These are phyloP conservation scores for Slavum lentiscoides DNA, from an alignment of 2,888 invertebrate genomes.

Conservation along the genomic window DNA sequence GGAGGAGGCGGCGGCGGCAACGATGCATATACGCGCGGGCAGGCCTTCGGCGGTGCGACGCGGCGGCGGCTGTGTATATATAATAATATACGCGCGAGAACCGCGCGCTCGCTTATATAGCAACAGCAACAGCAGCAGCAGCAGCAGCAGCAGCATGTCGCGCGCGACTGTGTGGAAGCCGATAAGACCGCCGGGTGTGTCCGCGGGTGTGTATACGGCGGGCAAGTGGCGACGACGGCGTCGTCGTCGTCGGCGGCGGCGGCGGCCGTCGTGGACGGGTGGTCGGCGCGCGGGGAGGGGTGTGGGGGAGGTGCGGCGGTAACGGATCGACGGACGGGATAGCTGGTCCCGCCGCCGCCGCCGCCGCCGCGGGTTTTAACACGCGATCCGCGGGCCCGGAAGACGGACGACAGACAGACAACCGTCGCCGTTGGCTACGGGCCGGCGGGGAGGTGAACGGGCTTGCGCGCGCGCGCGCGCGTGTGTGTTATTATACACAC, in stretches of 20 bases:
- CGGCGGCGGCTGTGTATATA: not conserved
- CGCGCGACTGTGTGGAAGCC: constrained; percentile 47
- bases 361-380: constrained; percentile 39
- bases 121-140: constrained; percentile 6
- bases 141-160: constrained; percentile 34
- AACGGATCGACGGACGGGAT: constrained; percentile 20
- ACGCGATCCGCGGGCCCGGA: constrained; percentile 53
- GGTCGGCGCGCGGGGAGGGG: not conserved
- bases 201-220: constrained; percentile 44
- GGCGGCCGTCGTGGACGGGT: not conserved
- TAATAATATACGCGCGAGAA: constrained; percentile 13
- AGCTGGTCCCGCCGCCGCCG: constrained; percentile 36
- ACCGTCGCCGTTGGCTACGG: constrained; percentile 31
- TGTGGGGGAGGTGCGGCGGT: not conserved
- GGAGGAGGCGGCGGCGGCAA: not conserved
- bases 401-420: constrained; percentile 52
- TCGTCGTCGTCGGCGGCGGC: not conserved
- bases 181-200: constrained; percentile 52
- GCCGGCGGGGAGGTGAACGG: not conserved
- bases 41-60: constrained; percentile 27
- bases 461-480: not conserved
- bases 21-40: constrained; percentile 23
- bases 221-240: constrained; percentile 21
- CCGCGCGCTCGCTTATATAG: not conserved
- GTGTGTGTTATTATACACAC: constrained; percentile 3